A percentile compares a stretch with the other conserved stretches of the same genome.
phyloP scores from a whole-genome alignment of 2,797 vertebrate species.

The Cygnus olor region DNA sequence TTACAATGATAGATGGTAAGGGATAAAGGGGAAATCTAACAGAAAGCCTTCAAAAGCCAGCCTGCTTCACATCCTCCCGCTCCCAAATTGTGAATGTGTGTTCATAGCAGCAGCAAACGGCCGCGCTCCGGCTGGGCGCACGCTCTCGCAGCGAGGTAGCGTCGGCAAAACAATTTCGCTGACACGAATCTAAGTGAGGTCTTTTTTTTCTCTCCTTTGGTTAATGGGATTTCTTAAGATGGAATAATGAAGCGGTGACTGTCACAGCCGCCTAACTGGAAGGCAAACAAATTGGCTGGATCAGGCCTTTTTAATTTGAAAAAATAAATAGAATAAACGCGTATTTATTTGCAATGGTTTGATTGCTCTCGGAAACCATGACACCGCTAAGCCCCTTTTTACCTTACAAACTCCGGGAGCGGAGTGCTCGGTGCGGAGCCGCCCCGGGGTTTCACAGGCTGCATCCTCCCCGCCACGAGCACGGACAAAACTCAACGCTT shows the following conservation, averaged over 20 bases:
- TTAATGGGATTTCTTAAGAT: constrained; percentile 54
- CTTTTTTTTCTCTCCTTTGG: background rate
- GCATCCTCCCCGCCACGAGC: background rate
- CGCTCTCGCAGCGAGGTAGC: background rate
- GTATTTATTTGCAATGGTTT: constrained; percentile 64
- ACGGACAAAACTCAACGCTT: background rate
- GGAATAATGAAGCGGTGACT: constrained; percentile 64
- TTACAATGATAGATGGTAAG: constrained; percentile 75
- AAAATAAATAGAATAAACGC: constrained; percentile 69
- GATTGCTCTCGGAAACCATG: constrained; percentile 21
- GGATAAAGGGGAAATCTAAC: constrained; percentile 68
- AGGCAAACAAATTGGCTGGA: constrained; percentile 65
- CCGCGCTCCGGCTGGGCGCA: fast-evolving
- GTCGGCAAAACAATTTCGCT: background rate
- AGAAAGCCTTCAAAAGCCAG: constrained; percentile 70
- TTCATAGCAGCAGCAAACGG: constrained; percentile 13
- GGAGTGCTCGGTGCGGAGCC: background rate
- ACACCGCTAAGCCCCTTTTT: constrained; percentile 14
- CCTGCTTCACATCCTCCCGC: constrained; percentile 36
- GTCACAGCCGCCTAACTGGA: constrained; percentile 56
- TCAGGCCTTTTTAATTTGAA: constrained; percentile 66
- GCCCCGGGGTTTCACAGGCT: background rate
- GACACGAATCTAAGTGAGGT: background rate
- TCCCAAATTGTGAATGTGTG: constrained; percentile 23
- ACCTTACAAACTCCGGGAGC: constrained; percentile 23